Evolutionary conservation across 2,113 vertebrate species (phyloP), one percentile per base, ranked within the genome.

Genomic region (Pyrgilauda ruficollis): DNA sequence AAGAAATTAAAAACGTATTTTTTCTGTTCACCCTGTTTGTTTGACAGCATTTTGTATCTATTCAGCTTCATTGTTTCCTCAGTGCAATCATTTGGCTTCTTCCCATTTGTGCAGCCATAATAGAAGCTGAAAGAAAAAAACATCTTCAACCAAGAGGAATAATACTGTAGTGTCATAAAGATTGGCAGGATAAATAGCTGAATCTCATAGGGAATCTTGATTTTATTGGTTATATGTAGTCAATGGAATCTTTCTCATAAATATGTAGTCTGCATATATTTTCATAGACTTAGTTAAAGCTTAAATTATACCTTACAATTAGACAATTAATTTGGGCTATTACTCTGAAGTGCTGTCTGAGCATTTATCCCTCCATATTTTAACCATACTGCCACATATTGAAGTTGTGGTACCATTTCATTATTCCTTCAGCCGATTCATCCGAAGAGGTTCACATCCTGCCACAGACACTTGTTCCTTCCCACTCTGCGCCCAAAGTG

Each of bases 1-100:
- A 87, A 83, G 87, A 95, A 94, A 97, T 92, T 95, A 92, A 94
- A 97, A 22, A 10, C 56, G 35, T 96, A 68, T 95, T 87, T 96
- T 95, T 89, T 81, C 72, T 89, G 49, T 74, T 95, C 62, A 59
- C 39, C 63, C 44, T 3, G 16, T 77, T 63, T 76, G 33, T 94
- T 95, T 95, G 88, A 93, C 93, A 96, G 84, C 37, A 43, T 82
- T 93, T 94, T 89, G 46, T 89, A 68, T 95, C 79, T 85, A 30
- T 70, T 89, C 88, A 79, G 50, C 44, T 52, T 87, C 64, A 8
- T 22, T 89, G 68, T 94, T 96, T 87, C 46, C 88, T 97, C 77
- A 84, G 76, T 89, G 69, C 83, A 90, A 22, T 92, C 68, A 89
- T 95, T 86, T 87, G 82, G 79, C 61, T 94, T 76, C 81, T 94